Evolutionary conservation across 2,888 invertebrate genomes (phyloP).

Genomic region (Kryphioiulus occultus): DNA sequence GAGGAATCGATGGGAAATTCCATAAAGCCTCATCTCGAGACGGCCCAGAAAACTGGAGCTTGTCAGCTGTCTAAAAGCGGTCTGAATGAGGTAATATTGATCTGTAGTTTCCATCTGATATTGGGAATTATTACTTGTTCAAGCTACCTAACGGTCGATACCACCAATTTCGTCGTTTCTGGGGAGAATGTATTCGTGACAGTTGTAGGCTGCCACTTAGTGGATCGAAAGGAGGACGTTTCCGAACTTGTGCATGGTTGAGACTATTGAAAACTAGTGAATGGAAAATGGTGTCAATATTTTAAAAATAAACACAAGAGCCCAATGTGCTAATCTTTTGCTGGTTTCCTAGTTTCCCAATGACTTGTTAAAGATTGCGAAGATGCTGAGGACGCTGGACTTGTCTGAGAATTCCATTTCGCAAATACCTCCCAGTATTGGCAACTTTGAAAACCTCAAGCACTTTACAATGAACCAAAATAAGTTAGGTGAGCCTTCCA

Average conservation of each 20-base stretch:
- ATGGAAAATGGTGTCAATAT: too few relatives aligned
- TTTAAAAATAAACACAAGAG: not conserved
- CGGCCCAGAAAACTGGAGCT: slow-evolving; percentile 94
- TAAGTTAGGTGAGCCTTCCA: slow-evolving; percentile 62
- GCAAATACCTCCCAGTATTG: slow-evolving; percentile 66
- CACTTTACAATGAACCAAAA: slow-evolving; percentile 67
- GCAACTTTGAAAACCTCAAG: slow-evolving; percentile 65
- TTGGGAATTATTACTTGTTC: not conserved
- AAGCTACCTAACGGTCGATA: not conserved
- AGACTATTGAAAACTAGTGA: too few relatives aligned
- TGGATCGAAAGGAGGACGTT: not conserved
- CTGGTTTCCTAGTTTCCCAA: slow-evolving; percentile 67
- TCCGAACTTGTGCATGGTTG: too few relatives aligned
- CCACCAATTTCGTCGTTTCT: not conserved
- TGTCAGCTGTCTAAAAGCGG: slow-evolving; percentile 85
- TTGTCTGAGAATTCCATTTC: slow-evolving; percentile 89
- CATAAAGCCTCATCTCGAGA: slow-evolving; percentile 91
- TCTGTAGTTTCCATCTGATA: not conserved
- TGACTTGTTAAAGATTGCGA: slow-evolving; percentile 71
- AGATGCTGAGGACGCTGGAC: slow-evolving; percentile 84
- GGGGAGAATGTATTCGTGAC: not conserved
- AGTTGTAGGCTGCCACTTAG: not conserved
- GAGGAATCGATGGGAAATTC: slow-evolving; percentile 81
- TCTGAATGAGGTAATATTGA: slow-evolving; percentile 71
- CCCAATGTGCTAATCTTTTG: slow-evolving; percentile 35